A percentile compares a stretch with the other conserved stretches of the same genome.
phyloP scores from a whole-genome alignment of 2,797 vertebrate genomes.

The Notamacropus eugenii region DNA sequence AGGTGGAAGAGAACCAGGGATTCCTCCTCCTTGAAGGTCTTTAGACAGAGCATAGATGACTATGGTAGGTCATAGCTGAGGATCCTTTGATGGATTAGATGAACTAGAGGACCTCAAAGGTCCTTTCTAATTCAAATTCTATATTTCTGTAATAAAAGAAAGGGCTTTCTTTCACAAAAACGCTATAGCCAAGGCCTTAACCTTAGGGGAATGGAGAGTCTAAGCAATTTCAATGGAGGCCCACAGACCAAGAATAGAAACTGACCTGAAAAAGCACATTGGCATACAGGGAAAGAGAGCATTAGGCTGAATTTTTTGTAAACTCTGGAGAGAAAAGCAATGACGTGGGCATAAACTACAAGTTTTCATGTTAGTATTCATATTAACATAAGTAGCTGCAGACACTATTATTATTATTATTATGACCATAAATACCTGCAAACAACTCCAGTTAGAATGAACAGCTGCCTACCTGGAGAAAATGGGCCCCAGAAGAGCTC shows the following conservation, averaged over 20 bases:
- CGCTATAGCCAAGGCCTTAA: not conserved
- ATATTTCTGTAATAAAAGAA: slow-evolving; percentile 8
- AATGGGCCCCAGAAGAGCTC: slow-evolving; percentile 71
- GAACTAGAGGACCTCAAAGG: slow-evolving; percentile 4
- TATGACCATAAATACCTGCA: slow-evolving; percentile 69
- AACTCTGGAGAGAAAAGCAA: slow-evolving; percentile 54
- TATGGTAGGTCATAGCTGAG: not conserved
- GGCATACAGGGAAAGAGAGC: slow-evolving; percentile 3
- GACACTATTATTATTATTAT: slow-evolving; percentile 68
- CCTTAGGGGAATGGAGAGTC: not conserved
- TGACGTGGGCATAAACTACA: slow-evolving; percentile 45
- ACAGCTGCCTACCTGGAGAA: slow-evolving; percentile 68
- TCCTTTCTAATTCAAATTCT: slow-evolving; percentile 30
- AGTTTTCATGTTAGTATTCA: slow-evolving; percentile 58
- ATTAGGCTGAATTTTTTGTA: slow-evolving; percentile 44
- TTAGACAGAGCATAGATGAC: not conserved
- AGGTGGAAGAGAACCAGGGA: not conserved
- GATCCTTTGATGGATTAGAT: not conserved
- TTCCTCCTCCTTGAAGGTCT: not conserved
- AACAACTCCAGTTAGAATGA: slow-evolving; percentile 59
- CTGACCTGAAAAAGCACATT: not conserved
- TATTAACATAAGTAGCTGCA: slow-evolving; percentile 30
- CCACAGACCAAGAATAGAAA: not conserved
- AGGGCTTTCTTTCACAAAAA: not conserved
- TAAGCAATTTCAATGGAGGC: not conserved